A percentile compares a stretch with the other conserved stretches of the same genome.
Conservation (phyloP, 2,888 invertebrate species). For the Torymus texanus region DNA sequence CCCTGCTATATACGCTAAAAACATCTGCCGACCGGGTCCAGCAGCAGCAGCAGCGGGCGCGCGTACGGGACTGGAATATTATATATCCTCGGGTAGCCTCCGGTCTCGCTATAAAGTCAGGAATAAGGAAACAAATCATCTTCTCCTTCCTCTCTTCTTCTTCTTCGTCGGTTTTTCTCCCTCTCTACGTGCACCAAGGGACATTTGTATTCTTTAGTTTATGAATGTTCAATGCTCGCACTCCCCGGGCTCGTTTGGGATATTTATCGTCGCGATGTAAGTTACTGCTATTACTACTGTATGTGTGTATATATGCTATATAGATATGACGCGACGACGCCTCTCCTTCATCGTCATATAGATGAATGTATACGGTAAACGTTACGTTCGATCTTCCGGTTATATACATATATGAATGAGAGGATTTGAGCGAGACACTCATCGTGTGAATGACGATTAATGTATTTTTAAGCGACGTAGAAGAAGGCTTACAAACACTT, state of each 20-base stretch:
- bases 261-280: constrained; percentile 31
- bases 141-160: neutral
- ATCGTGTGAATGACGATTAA: no score
- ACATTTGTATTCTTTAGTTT: constrained; percentile 38
- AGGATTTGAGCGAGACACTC: no score
- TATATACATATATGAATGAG: no score
- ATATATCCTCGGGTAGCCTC: neutral
- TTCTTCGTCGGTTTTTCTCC: neutral
- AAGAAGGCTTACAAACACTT: no score
- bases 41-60: neutral
- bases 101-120: constrained; percentile 14
- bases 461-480: no score
- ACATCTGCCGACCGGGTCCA: constrained; percentile 14
- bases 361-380: no score
- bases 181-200: neutral
- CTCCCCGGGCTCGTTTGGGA: constrained; percentile 7
- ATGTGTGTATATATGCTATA: no score
- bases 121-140: constrained; percentile 49
- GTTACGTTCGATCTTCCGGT: no score
- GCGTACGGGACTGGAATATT: constrained; percentile 14
- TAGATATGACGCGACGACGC: no score
- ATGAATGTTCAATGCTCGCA: constrained; percentile 26
- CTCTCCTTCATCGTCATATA: no score
- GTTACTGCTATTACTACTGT: no score
- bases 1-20: constrained; percentile 25